Conservation (phyloP, 2,113 vertebrate species). For the Periophthalmus modestus region DNA sequence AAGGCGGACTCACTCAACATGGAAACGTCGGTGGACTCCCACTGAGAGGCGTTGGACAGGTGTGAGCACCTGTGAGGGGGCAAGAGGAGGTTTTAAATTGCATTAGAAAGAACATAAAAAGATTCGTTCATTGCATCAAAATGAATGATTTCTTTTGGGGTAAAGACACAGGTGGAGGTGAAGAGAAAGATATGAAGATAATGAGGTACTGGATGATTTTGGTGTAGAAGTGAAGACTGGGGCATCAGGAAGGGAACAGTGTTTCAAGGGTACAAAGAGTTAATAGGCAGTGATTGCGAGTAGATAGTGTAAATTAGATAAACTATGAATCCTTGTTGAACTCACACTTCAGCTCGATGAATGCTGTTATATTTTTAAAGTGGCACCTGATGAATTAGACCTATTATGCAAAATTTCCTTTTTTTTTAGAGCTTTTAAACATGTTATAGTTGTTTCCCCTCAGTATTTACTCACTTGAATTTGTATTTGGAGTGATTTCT, state of each 20-base stretch:
- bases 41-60: constrained; percentile 76
- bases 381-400: not conserved
- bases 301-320: not conserved
- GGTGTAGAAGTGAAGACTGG: not conserved
- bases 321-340: not conserved
- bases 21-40: constrained; percentile 77
- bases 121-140: not conserved
- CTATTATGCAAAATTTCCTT: too few relatives aligned
- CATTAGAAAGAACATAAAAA: not conserved
- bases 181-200: not conserved
- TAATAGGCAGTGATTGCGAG: not conserved
- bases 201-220: not conserved
- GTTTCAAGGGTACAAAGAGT: not conserved
- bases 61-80: constrained; percentile 78
- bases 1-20: constrained; percentile 79
- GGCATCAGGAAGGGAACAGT: not conserved
- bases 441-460: too few relatives aligned
- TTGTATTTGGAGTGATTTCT: too few relatives aligned
- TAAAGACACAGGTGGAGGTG: not conserved
- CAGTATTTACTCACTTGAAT: too few relatives aligned
- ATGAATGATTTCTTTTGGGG: not conserved
- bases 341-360: not conserved
- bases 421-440: too few relatives aligned
- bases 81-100: not conserved
- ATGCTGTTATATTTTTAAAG: constrained; percentile 6